phyloP scores from a whole-genome alignment of 2,113 vertebrate genomes.

The Solea senegalensis region DNA sequence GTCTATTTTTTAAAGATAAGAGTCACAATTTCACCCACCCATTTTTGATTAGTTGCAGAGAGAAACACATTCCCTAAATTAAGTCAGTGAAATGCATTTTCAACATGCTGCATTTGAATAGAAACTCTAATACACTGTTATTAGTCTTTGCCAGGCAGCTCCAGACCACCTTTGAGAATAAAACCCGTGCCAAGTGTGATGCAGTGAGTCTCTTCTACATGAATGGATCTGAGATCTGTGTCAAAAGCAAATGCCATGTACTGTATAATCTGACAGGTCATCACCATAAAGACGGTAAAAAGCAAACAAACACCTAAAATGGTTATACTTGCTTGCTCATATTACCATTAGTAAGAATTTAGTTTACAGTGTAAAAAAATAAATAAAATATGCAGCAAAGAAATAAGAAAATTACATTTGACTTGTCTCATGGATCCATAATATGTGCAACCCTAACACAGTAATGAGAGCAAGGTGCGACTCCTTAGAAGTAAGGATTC shows the following conservation, averaged over 20 bases:
- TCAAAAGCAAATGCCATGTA: constrained; percentile 30
- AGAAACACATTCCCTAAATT: constrained; percentile 16
- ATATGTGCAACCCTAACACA: background rate
- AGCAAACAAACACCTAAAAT: constrained; percentile 4
- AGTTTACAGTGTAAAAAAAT: background rate
- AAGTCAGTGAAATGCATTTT: constrained; percentile 62
- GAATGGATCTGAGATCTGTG: constrained; percentile 39
- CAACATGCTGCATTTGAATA: constrained; percentile 55
- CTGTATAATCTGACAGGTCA: constrained; percentile 40
- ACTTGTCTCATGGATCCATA: constrained; percentile 17
- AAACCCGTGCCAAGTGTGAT: constrained; percentile 57
- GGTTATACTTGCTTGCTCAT: background rate
- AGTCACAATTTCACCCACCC: constrained; percentile 13
- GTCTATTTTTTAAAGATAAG: constrained; percentile 7
- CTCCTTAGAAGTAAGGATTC: background rate
- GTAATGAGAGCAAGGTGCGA: background rate
- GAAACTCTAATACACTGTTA: constrained; percentile 53
- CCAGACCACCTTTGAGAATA: constrained; percentile 66
- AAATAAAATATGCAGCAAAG: background rate
- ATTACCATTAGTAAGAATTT: background rate
- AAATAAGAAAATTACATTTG: constrained; percentile 14
- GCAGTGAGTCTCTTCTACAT: constrained; percentile 53
- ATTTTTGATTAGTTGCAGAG: constrained; percentile 27
- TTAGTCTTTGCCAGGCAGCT: constrained; percentile 65
- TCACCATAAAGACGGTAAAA: constrained; percentile 39